Base-by-base conservation (phyloP, 23 tunicate species). In the Trididemnum miniatum region DNA sequence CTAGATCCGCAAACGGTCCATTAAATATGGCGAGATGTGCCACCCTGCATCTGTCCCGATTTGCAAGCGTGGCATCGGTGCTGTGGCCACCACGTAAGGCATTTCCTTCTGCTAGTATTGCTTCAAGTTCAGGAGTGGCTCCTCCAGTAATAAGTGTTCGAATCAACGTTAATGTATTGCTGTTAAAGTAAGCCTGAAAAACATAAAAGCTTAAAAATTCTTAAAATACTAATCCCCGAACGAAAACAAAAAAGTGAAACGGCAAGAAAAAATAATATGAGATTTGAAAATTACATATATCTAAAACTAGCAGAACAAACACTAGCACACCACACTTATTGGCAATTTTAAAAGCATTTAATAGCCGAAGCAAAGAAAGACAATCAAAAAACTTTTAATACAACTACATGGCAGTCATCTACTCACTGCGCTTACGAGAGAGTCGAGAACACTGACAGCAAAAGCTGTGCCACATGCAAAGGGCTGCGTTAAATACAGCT, bases 401-500 rank as follows among this genome's bases (percentile, higher is more conserved):
- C n/a, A n/a, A n/a, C n/a, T n/a, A n/a, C n/a, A n/a, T n/a, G n/a
- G n/a, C n/a, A 50, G 15, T 15, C 59, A 59, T 5, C 5, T 35
- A 81, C 96, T 80, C 64, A 90, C 96, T 0, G 98, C 98, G 69
- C 89, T 83, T 62, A 92, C 98, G 71, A 92, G 93, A 18, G 92
- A 87, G 78, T 92, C 98, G 20, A 92, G 82, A 29, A 92, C 98
- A 74, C 92, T 87, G 82, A 92, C 87, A 31, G 93, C 98, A 51
- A 92, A 92, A 9, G 98, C 93, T 5, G 98, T 92, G 30, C 98
- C 98, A 80, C 98, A 92, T 0, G 98, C 98, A 67, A 92, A 92
- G n/a, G 98, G 98, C 52, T 92, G 98, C 2, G 98, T 92, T 24
- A 92, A 80, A 80, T 92, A 92, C 72, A 92, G 60, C 72, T 92